phyloP scores from a whole-genome alignment of 2,113 vertebrate genomes.

The Aldabrachelys gigantea region DNA sequence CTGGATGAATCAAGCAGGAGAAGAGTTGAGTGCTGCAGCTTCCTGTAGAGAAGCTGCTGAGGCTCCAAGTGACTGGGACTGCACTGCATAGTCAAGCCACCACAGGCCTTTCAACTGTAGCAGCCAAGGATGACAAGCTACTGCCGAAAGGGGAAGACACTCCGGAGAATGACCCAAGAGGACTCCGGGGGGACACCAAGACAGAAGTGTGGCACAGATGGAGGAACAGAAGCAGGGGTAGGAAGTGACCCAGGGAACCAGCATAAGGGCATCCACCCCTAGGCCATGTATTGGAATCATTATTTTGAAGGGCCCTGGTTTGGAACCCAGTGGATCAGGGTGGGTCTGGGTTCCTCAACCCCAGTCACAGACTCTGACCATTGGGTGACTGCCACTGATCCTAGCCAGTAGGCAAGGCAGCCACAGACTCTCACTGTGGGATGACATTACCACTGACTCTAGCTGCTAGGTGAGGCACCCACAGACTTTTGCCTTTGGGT shows the following conservation, averaged over 20 bases:
- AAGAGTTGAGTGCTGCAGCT: neutral
- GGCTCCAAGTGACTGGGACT: neutral
- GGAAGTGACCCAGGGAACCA: neutral
- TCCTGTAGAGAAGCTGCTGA: neutral
- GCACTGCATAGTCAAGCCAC: neutral
- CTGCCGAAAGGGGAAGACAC: neutral
- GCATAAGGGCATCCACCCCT: neutral
- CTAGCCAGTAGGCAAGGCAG: too few relatives aligned
- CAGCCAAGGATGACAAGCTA: neutral
- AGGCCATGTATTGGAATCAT: neutral
- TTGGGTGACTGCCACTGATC: too few relatives aligned
- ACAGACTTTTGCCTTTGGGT: too few relatives aligned
- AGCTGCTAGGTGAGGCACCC: too few relatives aligned
- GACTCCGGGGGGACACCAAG: too few relatives aligned
- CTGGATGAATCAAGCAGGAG: neutral
- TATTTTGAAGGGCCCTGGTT: neutral
- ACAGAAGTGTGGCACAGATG: neutral
- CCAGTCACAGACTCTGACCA: too few relatives aligned
- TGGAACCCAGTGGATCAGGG: neutral
- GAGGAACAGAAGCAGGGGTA: neutral
- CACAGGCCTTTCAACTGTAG: neutral
- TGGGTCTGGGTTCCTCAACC: neutral
- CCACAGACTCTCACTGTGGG: too few relatives aligned
- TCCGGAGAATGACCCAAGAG: neutral
- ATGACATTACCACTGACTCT: too few relatives aligned